Evolutionary conservation across 2,797 vertebrate genomes (phyloP), one percentile per base, ranked within the genome.

Genomic region (Syngnathus acus): DNA sequence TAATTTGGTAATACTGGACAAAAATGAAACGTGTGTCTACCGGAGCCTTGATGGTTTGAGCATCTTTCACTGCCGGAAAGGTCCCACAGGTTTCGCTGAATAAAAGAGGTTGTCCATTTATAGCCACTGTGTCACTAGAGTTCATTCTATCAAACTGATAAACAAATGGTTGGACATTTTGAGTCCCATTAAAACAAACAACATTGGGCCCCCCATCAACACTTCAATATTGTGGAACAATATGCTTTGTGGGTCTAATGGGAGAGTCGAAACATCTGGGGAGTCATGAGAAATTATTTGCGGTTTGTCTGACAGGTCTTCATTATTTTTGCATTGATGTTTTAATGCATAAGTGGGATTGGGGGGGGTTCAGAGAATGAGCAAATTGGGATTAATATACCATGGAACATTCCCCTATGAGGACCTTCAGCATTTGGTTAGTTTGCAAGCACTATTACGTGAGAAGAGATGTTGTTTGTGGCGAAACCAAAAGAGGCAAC

Each of bases 231-330:
- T 17, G 21, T 45, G 21, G n/a, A 62, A n/a, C 21, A 62, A 62
- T 62, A 62, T 45, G 40, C 40, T 62, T 45, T 62, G 40, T 62
- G 13, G 42, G 6, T 13, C 42, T 23, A 45, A 26, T 45, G 60
- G 60, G 60, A 21, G 21, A 26, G 60, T 45, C 16, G 6, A n/a
- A 57, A 14, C n/a, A 40, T 23, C 60, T 26, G 13, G 42, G 42
- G 60, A 45, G 60, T 62, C 59, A 45, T 62, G 26, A 16, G n/a
- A 62, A 62, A 42, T 61, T 19, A 61, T 10, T 40, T 42, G 59
- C 5, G 13, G 39, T 21, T 42, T 61, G n/a, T 19, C 39, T 21
- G 59, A 61, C 39, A 61, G 59, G 19, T 42, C 38, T 61, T 61
- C 59, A 61, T 61, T 42, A 61, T 61, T 61, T 32, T 61, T 61